Evolutionary conservation across 2,888 invertebrate species (phyloP).

Genomic region (Mythimna ferrago): DNA sequence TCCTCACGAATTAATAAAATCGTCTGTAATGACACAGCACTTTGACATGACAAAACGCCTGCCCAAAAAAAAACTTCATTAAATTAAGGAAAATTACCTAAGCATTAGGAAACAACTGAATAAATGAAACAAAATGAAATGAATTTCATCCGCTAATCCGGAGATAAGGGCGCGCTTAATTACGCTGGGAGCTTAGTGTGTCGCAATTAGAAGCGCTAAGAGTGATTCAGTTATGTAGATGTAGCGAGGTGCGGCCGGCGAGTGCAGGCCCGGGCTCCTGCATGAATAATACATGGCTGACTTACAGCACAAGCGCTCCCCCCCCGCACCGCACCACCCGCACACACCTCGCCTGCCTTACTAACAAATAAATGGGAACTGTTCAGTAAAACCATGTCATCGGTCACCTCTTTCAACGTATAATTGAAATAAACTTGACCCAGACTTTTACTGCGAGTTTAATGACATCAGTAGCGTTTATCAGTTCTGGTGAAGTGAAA

Average conservation of each 20-base stretch:
- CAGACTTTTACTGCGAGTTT: not conserved
- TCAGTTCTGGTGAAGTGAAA: not conserved
- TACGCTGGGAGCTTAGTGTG: conserved; percentile 24
- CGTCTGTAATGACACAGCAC: conserved; percentile 12
- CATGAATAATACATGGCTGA: conserved; percentile 54
- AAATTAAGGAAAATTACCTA: conserved; percentile 10
- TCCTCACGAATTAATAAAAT: not conserved
- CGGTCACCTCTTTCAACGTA: too few relatives aligned
- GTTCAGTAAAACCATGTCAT: conserved; percentile 19
- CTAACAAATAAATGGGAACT: not conserved
- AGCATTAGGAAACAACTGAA: conserved; percentile 12
- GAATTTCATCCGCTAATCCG: conserved; percentile 32
- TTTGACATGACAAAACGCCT: not conserved
- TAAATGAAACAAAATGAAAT: conserved; percentile 40
- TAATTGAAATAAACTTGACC: not conserved
- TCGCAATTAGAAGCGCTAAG: conserved; percentile 38
- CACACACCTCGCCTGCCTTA: not conserved
- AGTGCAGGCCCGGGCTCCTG: conserved; percentile 25
- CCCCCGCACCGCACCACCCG: too few relatives aligned
- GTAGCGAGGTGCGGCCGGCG: not conserved
- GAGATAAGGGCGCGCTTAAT: conserved; percentile 30
- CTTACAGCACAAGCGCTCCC: not conserved
- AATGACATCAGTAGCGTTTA: not conserved
- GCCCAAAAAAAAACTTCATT: conserved; percentile 1
- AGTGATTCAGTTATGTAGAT: conserved; percentile 56